Percentiles rank a stretch among this genome's conserved stretches.
Conservation (phyloP, 2,113 vertebrate genomes). For the Antechinus flavipes region DNA sequence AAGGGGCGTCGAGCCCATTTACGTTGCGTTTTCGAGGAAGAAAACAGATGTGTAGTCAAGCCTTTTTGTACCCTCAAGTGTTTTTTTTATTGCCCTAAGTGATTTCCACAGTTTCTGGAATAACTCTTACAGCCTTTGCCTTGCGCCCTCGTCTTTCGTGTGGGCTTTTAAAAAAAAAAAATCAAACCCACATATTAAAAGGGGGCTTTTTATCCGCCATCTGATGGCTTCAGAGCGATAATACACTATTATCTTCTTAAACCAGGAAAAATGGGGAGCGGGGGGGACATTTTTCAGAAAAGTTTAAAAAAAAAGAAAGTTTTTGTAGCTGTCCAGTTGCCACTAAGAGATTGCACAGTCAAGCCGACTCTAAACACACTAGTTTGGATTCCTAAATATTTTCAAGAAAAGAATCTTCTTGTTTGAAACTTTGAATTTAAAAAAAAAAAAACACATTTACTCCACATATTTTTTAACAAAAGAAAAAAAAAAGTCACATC, state of each 20-base stretch:
- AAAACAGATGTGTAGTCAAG: constrained; percentile 91
- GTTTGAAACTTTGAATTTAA: constrained; percentile 91
- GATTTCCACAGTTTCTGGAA: constrained; percentile 96
- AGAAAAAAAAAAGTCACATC: constrained; percentile 91
- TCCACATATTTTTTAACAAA: constrained; percentile 95
- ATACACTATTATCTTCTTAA: constrained; percentile 94
- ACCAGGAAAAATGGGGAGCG: constrained; percentile 86
- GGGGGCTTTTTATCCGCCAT: constrained; percentile 93
- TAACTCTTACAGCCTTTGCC: constrained; percentile 99
- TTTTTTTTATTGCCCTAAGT: constrained; percentile 94
- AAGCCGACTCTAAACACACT: constrained; percentile 99
- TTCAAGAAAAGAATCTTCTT: constrained; percentile 91
- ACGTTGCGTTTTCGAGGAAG: constrained; percentile 90
- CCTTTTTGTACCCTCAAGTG: constrained; percentile 94
- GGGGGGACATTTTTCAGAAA: constrained; percentile 87
- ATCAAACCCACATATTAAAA: constrained; percentile 90
- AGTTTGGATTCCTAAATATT: constrained; percentile 94
- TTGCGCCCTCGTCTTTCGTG: constrained; percentile 91
- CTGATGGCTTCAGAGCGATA: constrained; percentile 94
- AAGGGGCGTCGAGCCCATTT: constrained; percentile 91
- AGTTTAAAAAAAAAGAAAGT: constrained; percentile 86
- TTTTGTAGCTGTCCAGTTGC: constrained; percentile 99
- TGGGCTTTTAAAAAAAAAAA: constrained; percentile 88
- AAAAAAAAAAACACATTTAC: constrained; percentile 87
- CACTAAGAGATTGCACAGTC: constrained; percentile 99